These are phyloP conservation scores for Sarcophaga carnaria DNA, from an alignment of 2,888 invertebrate genomes.

Conservation along the genomic window DNA sequence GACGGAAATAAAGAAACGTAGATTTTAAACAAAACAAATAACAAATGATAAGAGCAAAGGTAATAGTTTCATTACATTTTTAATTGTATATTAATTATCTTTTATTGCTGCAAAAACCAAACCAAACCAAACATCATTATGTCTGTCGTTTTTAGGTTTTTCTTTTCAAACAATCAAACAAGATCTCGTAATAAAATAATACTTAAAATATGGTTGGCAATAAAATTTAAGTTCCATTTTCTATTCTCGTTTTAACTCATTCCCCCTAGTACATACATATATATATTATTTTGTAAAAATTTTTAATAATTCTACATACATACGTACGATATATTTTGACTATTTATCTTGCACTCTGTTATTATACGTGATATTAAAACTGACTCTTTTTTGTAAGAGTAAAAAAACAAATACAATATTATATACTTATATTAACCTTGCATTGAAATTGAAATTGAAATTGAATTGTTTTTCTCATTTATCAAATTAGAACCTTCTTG, in stretches of 20 bases:
- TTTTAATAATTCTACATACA: neutral
- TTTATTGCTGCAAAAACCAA: neutral
- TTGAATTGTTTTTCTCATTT: no score
- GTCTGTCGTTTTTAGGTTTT: neutral
- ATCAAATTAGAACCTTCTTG: no score
- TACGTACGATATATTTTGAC: conserved; percentile 18
- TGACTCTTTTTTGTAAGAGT: neutral
- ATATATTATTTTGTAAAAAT: neutral
- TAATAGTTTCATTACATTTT: neutral
- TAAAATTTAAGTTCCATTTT: conserved; percentile 32
- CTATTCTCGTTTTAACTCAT: conserved; percentile 39
- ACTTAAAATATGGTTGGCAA: conserved; percentile 15
- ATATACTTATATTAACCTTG: conserved; percentile 14
- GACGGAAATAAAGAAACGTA: conserved; percentile 54
- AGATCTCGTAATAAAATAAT: conserved; percentile 38
- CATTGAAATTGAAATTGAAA: no score
- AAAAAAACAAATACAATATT: conserved; percentile 5
- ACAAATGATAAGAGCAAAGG: conserved; percentile 45
- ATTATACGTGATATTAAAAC: conserved; percentile 43
- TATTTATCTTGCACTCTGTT: conserved; percentile 7
- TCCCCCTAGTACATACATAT: neutral
- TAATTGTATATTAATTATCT: conserved; percentile 30
- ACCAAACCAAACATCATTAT: neutral
- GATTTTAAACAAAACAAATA: conserved; percentile 37
- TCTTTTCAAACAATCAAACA: neutral